Evolutionary conservation across 2,113 vertebrate genomes (phyloP).

Genomic region (Rhegmatorhina hoffmannsi): DNA sequence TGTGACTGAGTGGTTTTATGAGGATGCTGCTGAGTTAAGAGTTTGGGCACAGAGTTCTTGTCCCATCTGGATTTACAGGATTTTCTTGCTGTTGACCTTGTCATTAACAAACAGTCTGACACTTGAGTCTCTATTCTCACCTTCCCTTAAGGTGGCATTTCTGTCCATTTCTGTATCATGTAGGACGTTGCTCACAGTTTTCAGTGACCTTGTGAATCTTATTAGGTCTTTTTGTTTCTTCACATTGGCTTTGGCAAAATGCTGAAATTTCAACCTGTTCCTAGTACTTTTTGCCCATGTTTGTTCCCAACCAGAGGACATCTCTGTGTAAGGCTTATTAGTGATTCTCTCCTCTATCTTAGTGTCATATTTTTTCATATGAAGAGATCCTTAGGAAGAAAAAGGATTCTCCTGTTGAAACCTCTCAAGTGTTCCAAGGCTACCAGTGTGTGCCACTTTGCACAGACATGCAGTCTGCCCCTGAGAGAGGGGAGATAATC

Average conservation of each 20-base stretch:
- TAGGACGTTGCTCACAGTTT: background rate
- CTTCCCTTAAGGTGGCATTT: background rate
- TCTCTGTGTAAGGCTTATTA: background rate
- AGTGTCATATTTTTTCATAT: background rate
- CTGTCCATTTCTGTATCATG: background rate
- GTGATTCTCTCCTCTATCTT: background rate
- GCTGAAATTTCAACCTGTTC: background rate
- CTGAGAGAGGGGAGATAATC: background rate
- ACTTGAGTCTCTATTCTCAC: background rate
- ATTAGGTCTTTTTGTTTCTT: background rate
- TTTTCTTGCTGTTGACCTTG: background rate
- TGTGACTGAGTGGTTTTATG: background rate
- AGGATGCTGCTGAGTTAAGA: background rate
- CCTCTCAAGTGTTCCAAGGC: background rate
- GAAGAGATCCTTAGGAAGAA: background rate
- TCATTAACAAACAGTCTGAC: background rate
- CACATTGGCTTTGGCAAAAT: background rate
- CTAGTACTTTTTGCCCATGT: background rate
- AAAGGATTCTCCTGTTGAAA: background rate
- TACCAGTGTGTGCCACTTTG: background rate
- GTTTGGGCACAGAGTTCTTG: background rate
- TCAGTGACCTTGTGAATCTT: rapidly evolving
- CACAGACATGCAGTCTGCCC: background rate
- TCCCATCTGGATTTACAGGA: background rate
- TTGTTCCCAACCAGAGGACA: background rate